phyloP scores from a whole-genome alignment of 2,113 vertebrate genomes.

The Collichthys lucidus region DNA sequence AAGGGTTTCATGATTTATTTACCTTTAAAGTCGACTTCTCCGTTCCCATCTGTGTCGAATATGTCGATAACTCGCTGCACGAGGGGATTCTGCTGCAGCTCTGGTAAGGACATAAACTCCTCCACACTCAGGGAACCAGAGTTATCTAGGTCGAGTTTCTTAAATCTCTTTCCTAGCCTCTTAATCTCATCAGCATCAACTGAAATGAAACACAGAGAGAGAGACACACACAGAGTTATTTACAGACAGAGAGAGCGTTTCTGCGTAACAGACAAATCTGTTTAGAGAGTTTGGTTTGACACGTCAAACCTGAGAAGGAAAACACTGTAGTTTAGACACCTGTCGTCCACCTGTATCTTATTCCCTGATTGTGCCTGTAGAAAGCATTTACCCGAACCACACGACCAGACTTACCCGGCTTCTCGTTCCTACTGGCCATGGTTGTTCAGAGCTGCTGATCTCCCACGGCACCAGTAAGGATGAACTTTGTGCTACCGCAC shows the following conservation, averaged over 20 bases:
- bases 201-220: slow-evolving; percentile 39
- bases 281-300: too few species aligned
- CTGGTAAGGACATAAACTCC: slow-evolving; percentile 96
- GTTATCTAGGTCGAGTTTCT: slow-evolving; percentile 97
- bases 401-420: slow-evolving; percentile 73
- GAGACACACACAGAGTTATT: not conserved
- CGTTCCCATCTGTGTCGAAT: slow-evolving; percentile 97
- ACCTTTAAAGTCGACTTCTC: slow-evolving; percentile 98
- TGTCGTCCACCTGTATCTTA: not conserved
- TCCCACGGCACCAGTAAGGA: slow-evolving; percentile 17
- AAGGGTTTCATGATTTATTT: slow-evolving; percentile 3
- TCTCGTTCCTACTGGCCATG: slow-evolving; percentile 78
- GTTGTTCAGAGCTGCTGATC: slow-evolving; percentile 17
- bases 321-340: not conserved
- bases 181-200: slow-evolving; percentile 97
- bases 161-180: slow-evolving; percentile 96
- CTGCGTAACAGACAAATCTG: not conserved
- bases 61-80: slow-evolving; percentile 98
- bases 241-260: not conserved
- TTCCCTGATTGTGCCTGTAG: not conserved
- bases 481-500: slow-evolving; percentile 37
- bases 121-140: slow-evolving; percentile 96
- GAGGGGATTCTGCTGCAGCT: slow-evolving; percentile 95
- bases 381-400: not conserved
- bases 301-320: not conserved